Evolutionary conservation across 2,113 vertebrate genomes (phyloP).

Genomic region (Alligator sinensis): DNA sequence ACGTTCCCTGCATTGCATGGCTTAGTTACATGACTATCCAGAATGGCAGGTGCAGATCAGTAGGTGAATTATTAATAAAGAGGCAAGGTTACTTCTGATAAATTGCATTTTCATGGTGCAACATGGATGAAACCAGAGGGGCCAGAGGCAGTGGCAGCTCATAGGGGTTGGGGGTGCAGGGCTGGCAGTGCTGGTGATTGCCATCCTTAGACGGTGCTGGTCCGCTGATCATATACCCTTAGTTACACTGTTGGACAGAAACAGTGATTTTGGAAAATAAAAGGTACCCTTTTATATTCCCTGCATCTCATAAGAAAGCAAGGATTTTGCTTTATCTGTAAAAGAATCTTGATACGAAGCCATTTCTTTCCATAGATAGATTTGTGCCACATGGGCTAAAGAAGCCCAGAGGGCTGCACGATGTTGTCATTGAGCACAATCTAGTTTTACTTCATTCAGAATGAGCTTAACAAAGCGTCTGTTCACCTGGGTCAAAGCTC

Average conservation of each 20-base stretch:
- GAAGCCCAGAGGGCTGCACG: background rate
- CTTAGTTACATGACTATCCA: background rate
- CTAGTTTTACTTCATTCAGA: conserved; percentile 1
- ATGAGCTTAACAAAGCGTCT: background rate
- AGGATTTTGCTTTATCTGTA: background rate
- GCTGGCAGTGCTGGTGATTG: too few relatives aligned
- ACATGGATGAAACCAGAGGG: background rate
- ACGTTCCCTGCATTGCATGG: background rate
- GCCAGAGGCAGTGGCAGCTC: too few relatives aligned
- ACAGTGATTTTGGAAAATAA: too few relatives aligned
- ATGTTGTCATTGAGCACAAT: background rate
- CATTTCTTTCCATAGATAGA: background rate
- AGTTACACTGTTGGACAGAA: too few relatives aligned
- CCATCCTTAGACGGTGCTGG: too few relatives aligned
- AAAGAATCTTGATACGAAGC: background rate
- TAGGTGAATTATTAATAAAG: background rate
- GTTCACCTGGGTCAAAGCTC: background rate
- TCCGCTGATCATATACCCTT: too few relatives aligned
- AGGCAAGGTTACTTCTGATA: background rate
- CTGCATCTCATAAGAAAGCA: background rate
- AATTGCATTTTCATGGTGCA: background rate
- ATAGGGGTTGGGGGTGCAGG: too few relatives aligned
- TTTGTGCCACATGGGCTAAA: background rate
- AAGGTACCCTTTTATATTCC: background rate
- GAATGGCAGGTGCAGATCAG: background rate